These are phyloP conservation scores for Theristus sp. DNA, from an alignment of 2,888 invertebrate species.

Conservation along the genomic window DNA sequence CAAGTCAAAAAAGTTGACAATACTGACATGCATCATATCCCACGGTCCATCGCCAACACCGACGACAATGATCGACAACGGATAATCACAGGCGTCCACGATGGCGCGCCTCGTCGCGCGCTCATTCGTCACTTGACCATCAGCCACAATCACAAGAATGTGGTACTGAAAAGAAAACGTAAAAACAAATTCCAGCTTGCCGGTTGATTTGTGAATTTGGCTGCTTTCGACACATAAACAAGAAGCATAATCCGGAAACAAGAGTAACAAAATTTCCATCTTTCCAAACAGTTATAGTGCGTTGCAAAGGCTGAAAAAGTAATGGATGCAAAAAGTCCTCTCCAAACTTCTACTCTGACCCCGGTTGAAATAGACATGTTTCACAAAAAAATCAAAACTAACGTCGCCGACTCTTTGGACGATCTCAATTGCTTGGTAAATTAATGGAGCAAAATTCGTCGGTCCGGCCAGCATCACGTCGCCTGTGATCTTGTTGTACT, in stretches of 20 bases:
- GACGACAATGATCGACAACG: constrained; percentile 37
- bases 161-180: constrained; percentile 30
- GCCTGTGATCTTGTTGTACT: constrained; percentile 34
- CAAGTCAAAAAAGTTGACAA: background rate
- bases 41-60: constrained; percentile 40
- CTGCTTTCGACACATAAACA: too few species aligned
- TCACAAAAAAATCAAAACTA: too few species aligned
- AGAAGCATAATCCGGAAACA: too few species aligned
- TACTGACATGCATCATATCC: constrained; percentile 33
- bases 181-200: too few species aligned
- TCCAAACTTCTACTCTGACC: too few species aligned
- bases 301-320: too few species aligned
- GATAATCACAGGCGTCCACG: constrained; percentile 36
- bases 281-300: too few species aligned
- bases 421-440: constrained; percentile 35
- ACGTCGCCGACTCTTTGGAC: constrained; percentile 31
- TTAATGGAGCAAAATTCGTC: constrained; percentile 39
- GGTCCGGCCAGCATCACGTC: constrained; percentile 36
- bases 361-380: too few species aligned
- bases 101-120: constrained; percentile 35
- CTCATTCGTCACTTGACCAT: constrained; percentile 38
- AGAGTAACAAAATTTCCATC: too few species aligned
- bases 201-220: too few species aligned
- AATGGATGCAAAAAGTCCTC: too few species aligned
- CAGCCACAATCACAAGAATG: constrained; percentile 38